Percentiles rank a stretch among this genome's conserved stretches.
These are phyloP conservation scores for Plebejus melissa DNA, from an alignment of 2,888 invertebrate species.

Conservation along the genomic window DNA sequence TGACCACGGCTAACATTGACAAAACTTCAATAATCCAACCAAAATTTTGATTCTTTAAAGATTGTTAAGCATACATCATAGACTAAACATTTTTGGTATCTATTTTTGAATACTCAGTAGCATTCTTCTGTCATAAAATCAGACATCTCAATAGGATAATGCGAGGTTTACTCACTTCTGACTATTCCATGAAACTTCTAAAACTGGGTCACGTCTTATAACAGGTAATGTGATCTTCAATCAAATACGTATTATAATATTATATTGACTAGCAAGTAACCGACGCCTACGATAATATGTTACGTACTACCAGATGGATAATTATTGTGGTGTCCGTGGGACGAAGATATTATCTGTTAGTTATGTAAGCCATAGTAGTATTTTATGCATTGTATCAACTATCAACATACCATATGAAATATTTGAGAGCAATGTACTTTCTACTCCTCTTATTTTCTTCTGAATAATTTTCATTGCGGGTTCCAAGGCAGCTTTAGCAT, in stretches of 20 bases:
- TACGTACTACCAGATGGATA: not conserved
- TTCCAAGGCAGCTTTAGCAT: too few relatives aligned
- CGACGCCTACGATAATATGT: conserved; percentile 5
- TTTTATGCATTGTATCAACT: not conserved
- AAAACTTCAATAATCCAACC: too few relatives aligned
- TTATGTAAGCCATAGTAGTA: not conserved
- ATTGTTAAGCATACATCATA: too few relatives aligned
- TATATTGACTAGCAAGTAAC: conserved; percentile 13
- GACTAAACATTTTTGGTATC: too few relatives aligned
- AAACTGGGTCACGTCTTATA: conserved; percentile 22
- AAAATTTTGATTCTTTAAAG: too few relatives aligned
- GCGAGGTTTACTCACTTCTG: conserved; percentile 34
- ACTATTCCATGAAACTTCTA: conserved; percentile 54
- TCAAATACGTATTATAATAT: conserved; percentile 18
- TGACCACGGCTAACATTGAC: too few relatives aligned
- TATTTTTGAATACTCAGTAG: not conserved
- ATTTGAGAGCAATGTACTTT: not conserved
- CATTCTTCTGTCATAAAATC: not conserved
- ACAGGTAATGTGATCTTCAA: conserved; percentile 21
- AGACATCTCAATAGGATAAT: conserved; percentile 29
- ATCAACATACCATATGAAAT: not conserved
- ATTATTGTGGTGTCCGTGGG: conserved; percentile 20
- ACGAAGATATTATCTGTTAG: conserved; percentile 11
- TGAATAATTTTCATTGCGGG: not conserved
- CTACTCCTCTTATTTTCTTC: too few relatives aligned